These are phyloP conservation scores for Simalia tracyae DNA, from an alignment of 2,797 vertebrate genomes.

Conservation along the genomic window DNA sequence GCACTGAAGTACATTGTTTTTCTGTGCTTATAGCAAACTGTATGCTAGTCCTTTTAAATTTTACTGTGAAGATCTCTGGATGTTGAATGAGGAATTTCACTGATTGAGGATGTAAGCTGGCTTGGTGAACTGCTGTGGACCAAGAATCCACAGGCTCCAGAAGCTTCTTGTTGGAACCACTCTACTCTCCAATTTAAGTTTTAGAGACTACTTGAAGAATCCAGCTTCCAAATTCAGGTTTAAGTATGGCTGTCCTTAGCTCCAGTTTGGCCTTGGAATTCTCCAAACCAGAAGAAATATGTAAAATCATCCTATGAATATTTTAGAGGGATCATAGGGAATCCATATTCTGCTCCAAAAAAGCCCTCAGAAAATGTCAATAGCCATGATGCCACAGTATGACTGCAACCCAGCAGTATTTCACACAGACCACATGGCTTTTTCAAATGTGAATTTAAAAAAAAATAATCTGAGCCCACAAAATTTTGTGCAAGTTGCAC, in stretches of 20 bases:
- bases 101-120: background rate
- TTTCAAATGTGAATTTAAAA: background rate
- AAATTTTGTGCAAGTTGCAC: background rate
- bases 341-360: background rate
- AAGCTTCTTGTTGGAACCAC: background rate
- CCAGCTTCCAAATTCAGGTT: background rate
- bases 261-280: background rate
- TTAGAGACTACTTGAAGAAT: background rate
- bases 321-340: background rate
- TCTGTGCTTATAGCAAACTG: background rate
- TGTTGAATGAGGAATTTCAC: background rate
- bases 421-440: background rate
- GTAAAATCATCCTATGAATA: background rate
- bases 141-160: too few species aligned
- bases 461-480: background rate
- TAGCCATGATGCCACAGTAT: background rate
- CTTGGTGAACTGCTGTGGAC: background rate
- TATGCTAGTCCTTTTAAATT: background rate
- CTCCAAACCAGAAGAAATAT: background rate
- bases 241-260: background rate
- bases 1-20: background rate
- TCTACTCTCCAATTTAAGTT: background rate
- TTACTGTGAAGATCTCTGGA: background rate
- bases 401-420: background rate
- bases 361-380: background rate